A percentile compares a stretch with the other conserved stretches of the same genome.
These are phyloP conservation scores for Eupithecia insigniata DNA, from an alignment of 2,888 invertebrate species.

Conservation along the genomic window DNA sequence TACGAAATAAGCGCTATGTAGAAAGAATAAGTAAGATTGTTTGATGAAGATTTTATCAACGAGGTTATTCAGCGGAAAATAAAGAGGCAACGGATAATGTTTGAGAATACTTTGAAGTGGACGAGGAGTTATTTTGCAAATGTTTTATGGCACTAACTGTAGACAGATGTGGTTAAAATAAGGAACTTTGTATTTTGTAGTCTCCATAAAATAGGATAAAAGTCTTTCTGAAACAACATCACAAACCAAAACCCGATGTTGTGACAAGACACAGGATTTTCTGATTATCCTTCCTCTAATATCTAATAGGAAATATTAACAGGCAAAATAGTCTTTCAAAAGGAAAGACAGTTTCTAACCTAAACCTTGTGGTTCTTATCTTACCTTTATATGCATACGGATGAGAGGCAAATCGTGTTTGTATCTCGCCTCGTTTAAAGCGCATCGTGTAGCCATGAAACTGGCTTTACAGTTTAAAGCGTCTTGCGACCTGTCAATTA, in stretches of 20 bases:
- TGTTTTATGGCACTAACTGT: conserved; percentile 4
- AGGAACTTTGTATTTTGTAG: background rate
- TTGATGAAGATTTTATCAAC: conserved; percentile 56
- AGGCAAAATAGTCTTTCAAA: background rate
- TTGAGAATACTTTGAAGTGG: conserved; percentile 40
- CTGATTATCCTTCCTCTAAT: background rate
- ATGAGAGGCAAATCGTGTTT: conserved; percentile 8
- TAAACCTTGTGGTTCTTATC: background rate
- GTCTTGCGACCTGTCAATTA: conserved; percentile 23
- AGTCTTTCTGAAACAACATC: background rate
- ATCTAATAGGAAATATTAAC: background rate
- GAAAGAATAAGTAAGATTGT: conserved; percentile 26
- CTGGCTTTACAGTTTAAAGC: background rate
- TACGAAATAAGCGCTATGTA: conserved; percentile 36
- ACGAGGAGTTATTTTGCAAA: conserved; percentile 21
- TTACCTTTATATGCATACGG: background rate
- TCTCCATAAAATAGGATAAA: background rate
- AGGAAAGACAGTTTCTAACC: background rate
- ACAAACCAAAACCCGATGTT: background rate
- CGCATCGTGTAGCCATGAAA: conserved; percentile 7
- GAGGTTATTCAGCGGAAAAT: conserved; percentile 61
- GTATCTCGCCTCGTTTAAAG: conserved; percentile 2
- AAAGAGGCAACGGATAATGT: conserved; percentile 48
- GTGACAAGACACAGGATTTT: background rate
- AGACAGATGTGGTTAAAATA: conserved; percentile 2